Evolutionary conservation across 2,888 invertebrate species (phyloP).

Genomic region (Drosophila borealis): DNA sequence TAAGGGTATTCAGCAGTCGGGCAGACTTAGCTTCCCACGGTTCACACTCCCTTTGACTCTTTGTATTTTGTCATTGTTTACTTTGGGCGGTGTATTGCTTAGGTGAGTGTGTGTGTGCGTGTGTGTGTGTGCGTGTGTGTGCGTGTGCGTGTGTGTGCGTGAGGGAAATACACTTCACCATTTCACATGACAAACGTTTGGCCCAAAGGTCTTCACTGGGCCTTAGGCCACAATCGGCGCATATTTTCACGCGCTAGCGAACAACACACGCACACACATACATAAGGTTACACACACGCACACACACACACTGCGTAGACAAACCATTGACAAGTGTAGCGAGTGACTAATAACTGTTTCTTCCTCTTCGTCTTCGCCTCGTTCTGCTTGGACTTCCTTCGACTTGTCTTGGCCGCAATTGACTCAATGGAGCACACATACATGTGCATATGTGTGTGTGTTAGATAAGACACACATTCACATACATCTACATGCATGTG

Average conservation of each 20-base stretch:
- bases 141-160: constrained; percentile 21
- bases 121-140: neutral
- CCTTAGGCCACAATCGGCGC: constrained; percentile 30
- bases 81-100: constrained; percentile 1
- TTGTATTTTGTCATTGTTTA: constrained; percentile 13
- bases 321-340: constrained; percentile 43
- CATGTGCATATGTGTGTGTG: constrained; percentile 3
- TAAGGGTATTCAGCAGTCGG: neutral
- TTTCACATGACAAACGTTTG: constrained; percentile 41
- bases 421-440: constrained; percentile 24
- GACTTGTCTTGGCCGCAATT: constrained; percentile 31
- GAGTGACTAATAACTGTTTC: constrained; percentile 45
- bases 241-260: constrained; percentile 51
- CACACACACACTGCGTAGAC: constrained; percentile 15
- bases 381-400: constrained; percentile 41
- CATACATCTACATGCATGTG: neutral
- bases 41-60: constrained; percentile 1
- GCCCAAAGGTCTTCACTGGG: constrained; percentile 33
- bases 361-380: constrained; percentile 9
- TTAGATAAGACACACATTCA: constrained; percentile 27
- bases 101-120: neutral
- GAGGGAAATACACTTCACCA: constrained; percentile 31
- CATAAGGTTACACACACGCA: neutral
- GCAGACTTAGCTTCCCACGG: neutral
- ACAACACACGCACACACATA: constrained; percentile 6